Conservation (phyloP, 1,140 invertebrate species). For the Bombus waltoni region DNA sequence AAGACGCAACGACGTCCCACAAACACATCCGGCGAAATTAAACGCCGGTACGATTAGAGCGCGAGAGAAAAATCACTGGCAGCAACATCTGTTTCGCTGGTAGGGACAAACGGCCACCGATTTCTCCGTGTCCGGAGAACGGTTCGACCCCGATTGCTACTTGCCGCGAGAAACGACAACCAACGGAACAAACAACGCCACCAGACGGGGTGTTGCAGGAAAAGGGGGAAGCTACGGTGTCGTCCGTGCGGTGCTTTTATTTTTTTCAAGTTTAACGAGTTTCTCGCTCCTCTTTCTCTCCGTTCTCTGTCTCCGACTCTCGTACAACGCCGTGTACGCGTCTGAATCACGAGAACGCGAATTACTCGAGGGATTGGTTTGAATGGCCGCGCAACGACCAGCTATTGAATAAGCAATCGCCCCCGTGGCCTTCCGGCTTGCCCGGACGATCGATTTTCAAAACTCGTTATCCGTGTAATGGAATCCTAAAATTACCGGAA, state of each 20-base stretch:
- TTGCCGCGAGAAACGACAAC: neutral
- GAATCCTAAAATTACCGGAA: conserved; percentile 36
- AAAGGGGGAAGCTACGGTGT: neutral
- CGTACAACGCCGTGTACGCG: neutral
- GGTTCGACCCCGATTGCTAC: neutral
- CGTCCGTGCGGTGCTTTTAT: neutral
- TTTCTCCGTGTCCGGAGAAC: conserved; percentile 4
- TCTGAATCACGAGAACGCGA: conserved; percentile 34
- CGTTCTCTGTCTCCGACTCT: too few species aligned
- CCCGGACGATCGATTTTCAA: conserved; percentile 38
- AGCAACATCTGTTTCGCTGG: neutral
- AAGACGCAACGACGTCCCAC: neutral
- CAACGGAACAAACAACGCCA: too few species aligned
- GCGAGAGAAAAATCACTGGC: neutral
- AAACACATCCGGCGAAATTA: neutral
- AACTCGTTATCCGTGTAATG: conserved; percentile 46
- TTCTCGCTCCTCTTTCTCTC: neutral
- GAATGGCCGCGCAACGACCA: conserved; percentile 40
- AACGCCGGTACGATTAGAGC: neutral
- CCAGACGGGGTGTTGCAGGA: neutral
- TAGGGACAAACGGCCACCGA: neutral
- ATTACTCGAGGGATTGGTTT: conserved; percentile 47
- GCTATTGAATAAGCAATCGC: conserved; percentile 52
- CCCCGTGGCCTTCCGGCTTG: conserved; percentile 1
- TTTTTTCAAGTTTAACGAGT: conserved; percentile 33